Base-by-base conservation (phyloP, 2,888 invertebrate genomes). In the Zhengitettix transpicula region DNA sequence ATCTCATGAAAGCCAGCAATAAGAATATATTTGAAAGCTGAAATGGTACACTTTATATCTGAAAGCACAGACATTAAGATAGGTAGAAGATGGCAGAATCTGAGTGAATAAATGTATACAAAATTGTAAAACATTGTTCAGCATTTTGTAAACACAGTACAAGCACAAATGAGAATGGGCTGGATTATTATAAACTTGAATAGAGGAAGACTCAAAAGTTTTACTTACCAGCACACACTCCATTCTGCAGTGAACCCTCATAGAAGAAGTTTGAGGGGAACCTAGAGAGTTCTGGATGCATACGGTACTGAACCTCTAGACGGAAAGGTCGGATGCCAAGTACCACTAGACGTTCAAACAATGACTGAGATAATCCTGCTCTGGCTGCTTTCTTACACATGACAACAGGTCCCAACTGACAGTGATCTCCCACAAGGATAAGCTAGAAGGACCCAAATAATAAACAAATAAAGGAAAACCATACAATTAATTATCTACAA, bases 231-330 rank as follows among this genome's bases (percentile, higher is more conserved):
- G 96, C 91, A 67, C 96, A 95, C 1, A 99, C 98, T 1, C 99
- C 99, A 73, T 99, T 99, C 72, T 99, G 99, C 56, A 99, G 79
- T 5, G 95, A 95, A 0, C 99, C 98, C 71, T 99, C 99, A 70
- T 99, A 99, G 75, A 99, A 99, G 76, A 98, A 97, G 74, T 99
- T 98, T 0, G 97, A 98, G 0, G 99, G 99, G 72, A 99, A 99
- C 61, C 94, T 85, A 0, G 95, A 94, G 10, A 99, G 78, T 69
- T 95, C 94, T 0, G 99, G 99, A 71, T 99, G 99, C 99, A 99
- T 99, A 57, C 99, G 85, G 73, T 99, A 99, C 71, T 99, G 99
- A 0, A 95, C 94, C 73, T 98, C 97, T 52, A 99, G 79, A 0
- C 98, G 84, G 74, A 98, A 95, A 0, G 99, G 99, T 40, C 97